Percentiles rank a stretch among this genome's conserved stretches.
Evolutionary conservation across 2,888 invertebrate species (phyloP).

Genomic region (Odontocerum albicorne): DNA sequence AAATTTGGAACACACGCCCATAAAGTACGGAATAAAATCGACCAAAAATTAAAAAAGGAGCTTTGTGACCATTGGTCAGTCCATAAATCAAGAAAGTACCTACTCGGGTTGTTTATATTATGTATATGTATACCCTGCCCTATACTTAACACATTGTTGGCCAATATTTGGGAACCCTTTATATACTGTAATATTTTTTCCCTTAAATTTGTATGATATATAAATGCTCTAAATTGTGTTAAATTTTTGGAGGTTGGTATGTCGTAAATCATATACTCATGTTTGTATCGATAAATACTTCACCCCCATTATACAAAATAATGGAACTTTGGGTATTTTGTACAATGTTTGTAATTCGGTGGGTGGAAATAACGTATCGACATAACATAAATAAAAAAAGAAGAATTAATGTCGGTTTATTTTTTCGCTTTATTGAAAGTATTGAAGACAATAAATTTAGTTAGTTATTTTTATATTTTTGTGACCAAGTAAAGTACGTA

Average conservation of each 20-base stretch:
- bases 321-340: too few species aligned
- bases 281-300: too few species aligned
- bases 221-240: constrained; percentile 16
- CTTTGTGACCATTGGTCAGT: constrained; percentile 32
- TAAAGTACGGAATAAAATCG: constrained; percentile 4
- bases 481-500: too few species aligned
- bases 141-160: constrained; percentile 28
- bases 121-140: constrained; percentile 22
- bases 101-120: constrained; percentile 15
- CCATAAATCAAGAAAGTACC: constrained; percentile 27
- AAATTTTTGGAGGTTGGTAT: constrained; percentile 16
- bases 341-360: too few species aligned
- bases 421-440: too few species aligned
- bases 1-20: constrained; percentile 32
- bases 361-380: too few species aligned
- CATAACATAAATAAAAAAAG: too few species aligned
- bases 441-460: too few species aligned
- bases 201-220: constrained; percentile 12
- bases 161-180: constrained; percentile 26
- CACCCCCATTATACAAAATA: too few species aligned
- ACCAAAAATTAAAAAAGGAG: neutral
- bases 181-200: constrained; percentile 8
- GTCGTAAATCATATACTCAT: constrained; percentile 24
- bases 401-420: too few species aligned
- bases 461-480: too few species aligned